Percentiles rank a stretch among this genome's conserved stretches.
These are phyloP conservation scores for Drosophila nasuta DNA, from an alignment of 1,140 invertebrate species.

Conservation along the genomic window DNA sequence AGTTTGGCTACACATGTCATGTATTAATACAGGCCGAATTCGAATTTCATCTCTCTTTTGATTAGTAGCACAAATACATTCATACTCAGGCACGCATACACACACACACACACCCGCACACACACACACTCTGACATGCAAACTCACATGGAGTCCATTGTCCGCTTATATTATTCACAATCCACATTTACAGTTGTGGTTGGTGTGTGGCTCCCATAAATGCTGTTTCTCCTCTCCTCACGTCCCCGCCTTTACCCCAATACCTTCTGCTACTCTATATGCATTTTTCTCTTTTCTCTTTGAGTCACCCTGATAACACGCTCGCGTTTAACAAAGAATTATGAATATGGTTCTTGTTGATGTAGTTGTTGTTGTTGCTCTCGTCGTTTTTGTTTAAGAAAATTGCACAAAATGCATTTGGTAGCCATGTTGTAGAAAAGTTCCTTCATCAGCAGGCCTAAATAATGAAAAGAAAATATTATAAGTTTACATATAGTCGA, in stretches of 20 bases:
- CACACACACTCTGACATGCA: not conserved
- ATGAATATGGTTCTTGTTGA: constrained; percentile 37
- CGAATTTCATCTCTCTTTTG: not conserved
- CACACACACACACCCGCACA: constrained; percentile 9
- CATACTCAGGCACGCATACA: not conserved
- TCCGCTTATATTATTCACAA: constrained; percentile 30
- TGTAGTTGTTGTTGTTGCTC: constrained; percentile 27
- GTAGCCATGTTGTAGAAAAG: constrained; percentile 35
- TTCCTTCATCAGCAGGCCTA: constrained; percentile 76
- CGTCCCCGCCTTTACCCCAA: not conserved
- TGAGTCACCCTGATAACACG: constrained; percentile 58
- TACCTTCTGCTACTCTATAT: constrained; percentile 2
- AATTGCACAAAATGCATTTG: constrained; percentile 72
- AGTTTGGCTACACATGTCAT: constrained; percentile 16
- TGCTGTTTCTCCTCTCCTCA: constrained; percentile 6
- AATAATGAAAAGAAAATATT: constrained; percentile 41
- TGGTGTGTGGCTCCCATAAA: constrained; percentile 33
- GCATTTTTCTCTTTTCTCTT: constrained; percentile 5
- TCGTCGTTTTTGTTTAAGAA: constrained; percentile 40
- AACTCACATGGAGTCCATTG: constrained; percentile 49
- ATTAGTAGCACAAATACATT: constrained; percentile 8
- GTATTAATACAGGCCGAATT: constrained; percentile 10
- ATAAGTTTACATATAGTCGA: constrained; percentile 6
- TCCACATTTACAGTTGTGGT: constrained; percentile 19
- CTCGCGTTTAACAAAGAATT: constrained; percentile 66